Base-by-base conservation (phyloP, 2,888 invertebrate genomes). In the Sisyra terminalis region DNA sequence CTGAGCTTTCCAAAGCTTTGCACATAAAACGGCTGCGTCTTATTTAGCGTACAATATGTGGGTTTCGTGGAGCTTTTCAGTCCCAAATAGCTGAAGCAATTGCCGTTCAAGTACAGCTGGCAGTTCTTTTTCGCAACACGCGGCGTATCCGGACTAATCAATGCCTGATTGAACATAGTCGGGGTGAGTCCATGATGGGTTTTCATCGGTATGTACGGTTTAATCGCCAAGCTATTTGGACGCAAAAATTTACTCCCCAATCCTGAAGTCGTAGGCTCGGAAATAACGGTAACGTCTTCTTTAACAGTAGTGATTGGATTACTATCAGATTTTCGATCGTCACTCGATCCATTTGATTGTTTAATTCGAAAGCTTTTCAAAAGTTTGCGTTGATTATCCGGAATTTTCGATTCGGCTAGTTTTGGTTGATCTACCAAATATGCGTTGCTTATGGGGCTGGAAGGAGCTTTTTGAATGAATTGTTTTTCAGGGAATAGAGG, bases 1-100 rank as follows among this genome's bases (percentile, higher is more conserved):
- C 93, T 94, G 42, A 94, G 65, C 52, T 84, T 86, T 55, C 86
- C 84, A 59, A 84, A 79, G 52, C 87, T 86, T 1, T 82, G 83
- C 45, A 93, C 89, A 58, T 93, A 94, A 59, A 89, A 90, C 2
- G 96, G 94, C 58, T 96, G 94, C 1, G 90, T 86, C 50, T 89
- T 79, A 60, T 90, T 89, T 39, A 93, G 71, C 1, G 92, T 92
- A 55, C 94, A 94, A 61, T 89, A 96, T 52, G 88, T 90, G 45
- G 84, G 78, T 58, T 85, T 78, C 2, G 90, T 89, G 15, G 89
- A 88, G 59, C 87, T 85, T 63, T 92, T 92, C 45, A 92, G 66
- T 1, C 88, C 90, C 53, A 92, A 65, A 61, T 89, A 88, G 37
- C 90, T 90, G 59, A 90, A 92, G 32, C 89, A 88, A 57, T 88